Evolutionary conservation across 2,797 vertebrate genomes (phyloP).

Genomic region (Eulemur mongoz): DNA sequence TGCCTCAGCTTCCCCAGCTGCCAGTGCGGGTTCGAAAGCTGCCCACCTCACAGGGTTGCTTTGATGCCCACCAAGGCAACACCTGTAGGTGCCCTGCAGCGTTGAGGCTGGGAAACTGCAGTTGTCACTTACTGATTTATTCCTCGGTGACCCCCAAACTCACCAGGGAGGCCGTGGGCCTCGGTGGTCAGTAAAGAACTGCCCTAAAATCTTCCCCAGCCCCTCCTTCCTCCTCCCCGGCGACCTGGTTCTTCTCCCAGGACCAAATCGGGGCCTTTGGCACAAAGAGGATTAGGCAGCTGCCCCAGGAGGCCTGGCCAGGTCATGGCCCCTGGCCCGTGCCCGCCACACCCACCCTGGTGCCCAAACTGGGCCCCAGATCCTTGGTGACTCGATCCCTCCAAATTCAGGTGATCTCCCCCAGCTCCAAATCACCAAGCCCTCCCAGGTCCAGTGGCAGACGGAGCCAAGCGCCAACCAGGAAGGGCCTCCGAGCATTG

Average conservation of each 20-base stretch:
- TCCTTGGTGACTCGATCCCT: slow-evolving; percentile 77
- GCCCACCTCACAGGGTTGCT: background rate
- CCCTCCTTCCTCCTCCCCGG: background rate
- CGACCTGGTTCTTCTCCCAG: slow-evolving; percentile 65
- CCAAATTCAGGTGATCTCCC: slow-evolving; percentile 80
- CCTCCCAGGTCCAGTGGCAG: slow-evolving; percentile 46
- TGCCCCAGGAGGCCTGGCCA: slow-evolving; percentile 74
- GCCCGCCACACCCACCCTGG: slow-evolving; percentile 62
- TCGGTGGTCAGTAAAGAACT: background rate
- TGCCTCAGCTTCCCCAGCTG: slow-evolving; percentile 13
- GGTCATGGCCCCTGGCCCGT: slow-evolving; percentile 68
- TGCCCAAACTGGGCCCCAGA: slow-evolving; percentile 71
- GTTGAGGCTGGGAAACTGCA: rapidly evolving
- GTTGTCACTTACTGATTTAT: background rate
- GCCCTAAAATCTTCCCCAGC: background rate
- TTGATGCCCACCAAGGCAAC: background rate
- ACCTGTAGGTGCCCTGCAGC: background rate
- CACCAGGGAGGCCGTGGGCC: background rate
- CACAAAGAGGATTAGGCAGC: slow-evolving; percentile 71
- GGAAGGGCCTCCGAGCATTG: background rate
- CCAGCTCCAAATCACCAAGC: slow-evolving; percentile 69
- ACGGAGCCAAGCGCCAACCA: slow-evolving; percentile 54
- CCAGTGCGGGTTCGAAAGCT: rapidly evolving
- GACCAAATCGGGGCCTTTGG: slow-evolving; percentile 67
- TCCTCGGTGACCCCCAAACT: background rate